A percentile compares a stretch with the other conserved stretches of the same genome.
Evolutionary conservation across 2,797 vertebrate species (phyloP).

Genomic region (Otolemur crassicaudatus): DNA sequence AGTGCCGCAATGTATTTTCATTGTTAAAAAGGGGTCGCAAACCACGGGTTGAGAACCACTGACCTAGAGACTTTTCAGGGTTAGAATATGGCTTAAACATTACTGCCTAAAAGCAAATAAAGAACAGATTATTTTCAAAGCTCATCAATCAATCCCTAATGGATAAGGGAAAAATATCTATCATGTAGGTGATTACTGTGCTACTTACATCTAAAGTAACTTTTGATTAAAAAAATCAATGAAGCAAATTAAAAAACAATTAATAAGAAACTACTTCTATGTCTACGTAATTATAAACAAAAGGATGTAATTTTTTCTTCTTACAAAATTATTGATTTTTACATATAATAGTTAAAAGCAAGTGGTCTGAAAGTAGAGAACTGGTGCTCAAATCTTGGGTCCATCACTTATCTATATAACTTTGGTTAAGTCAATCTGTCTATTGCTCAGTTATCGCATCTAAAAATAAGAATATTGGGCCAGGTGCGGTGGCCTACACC

Average conservation of each 20-base stretch:
- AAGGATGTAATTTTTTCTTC: background rate
- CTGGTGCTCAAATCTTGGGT: background rate
- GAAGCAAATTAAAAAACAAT: slow-evolving; percentile 26
- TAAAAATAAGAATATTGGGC: background rate
- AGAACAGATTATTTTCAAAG: background rate
- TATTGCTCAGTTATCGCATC: background rate
- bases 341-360: background rate
- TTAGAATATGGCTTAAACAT: background rate
- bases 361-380: background rate
- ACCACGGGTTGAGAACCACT: too few species aligned
- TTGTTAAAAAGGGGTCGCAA: too few species aligned
- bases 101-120: slow-evolving; percentile 5
- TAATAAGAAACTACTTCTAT: background rate
- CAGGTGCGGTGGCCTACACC: too few species aligned
- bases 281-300: background rate
- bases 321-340: background rate
- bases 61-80: background rate
- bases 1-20: too few species aligned
- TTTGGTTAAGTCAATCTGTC: background rate
- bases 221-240: slow-evolving; percentile 15
- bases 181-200: background rate
- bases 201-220: background rate
- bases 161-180: background rate
- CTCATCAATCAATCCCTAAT: slow-evolving; percentile 30
- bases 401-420: background rate